A percentile compares a stretch with the other conserved stretches of the same genome.
Evolutionary conservation across 2,888 invertebrate genomes (phyloP).

Genomic region (Ernsta delagoae): DNA sequence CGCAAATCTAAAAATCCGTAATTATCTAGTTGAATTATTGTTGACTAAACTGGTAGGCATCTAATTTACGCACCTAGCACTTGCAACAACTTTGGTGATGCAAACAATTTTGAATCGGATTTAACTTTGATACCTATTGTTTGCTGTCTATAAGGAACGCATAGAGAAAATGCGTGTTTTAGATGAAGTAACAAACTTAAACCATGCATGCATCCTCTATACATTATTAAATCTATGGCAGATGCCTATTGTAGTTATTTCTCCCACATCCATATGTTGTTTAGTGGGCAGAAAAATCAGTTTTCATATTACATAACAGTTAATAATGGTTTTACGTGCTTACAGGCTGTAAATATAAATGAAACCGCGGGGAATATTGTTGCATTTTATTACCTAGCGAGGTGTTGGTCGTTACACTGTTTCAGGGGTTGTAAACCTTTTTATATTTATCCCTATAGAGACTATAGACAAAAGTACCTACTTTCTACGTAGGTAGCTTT

Average conservation of each 20-base stretch:
- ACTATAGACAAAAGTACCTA: no score
- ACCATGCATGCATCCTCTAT: background rate
- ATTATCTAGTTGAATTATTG: no score
- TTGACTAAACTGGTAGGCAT: no score
- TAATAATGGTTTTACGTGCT: conserved; percentile 34
- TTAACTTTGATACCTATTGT: no score
- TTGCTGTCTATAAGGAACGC: no score
- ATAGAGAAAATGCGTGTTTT: no score
- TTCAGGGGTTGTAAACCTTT: conserved; percentile 14
- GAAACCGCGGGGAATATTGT: conserved; percentile 26
- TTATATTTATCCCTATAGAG: background rate
- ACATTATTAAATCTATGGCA: background rate
- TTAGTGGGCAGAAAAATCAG: conserved; percentile 22
- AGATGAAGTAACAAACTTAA: no score
- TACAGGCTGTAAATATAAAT: conserved; percentile 36
- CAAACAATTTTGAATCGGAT: no score
- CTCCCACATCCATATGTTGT: conserved; percentile 33
- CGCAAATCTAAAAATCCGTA: no score
- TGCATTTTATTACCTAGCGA: conserved; percentile 23
- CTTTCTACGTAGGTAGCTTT: no score
- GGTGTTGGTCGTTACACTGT: conserved; percentile 17
- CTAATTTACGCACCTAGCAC: no score
- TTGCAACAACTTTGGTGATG: no score
- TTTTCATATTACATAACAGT: conserved; percentile 28
- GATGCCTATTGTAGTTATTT: conserved; percentile 3